These are phyloP conservation scores for Sebastes aleutianus DNA, from an alignment of 2,797 vertebrate genomes.

Conservation along the genomic window DNA sequence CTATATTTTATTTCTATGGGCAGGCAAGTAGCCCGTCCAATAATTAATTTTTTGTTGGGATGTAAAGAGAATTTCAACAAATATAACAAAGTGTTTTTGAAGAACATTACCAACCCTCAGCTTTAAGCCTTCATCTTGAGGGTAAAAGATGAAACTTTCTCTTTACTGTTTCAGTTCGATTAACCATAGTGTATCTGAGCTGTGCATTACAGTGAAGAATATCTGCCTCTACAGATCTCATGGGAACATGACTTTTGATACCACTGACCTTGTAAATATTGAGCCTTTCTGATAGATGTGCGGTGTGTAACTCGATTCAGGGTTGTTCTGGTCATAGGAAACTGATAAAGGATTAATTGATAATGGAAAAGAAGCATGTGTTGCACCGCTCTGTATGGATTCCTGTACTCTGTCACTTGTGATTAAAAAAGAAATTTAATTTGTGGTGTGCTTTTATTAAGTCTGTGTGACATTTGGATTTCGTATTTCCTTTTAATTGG, in stretches of 20 bases:
- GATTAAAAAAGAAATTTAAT: background rate
- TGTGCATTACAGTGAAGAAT: slow-evolving; percentile 39
- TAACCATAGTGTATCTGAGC: slow-evolving; percentile 4
- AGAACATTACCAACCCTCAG: background rate
- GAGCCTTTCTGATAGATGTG: slow-evolving; percentile 39
- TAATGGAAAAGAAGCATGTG: slow-evolving; percentile 26
- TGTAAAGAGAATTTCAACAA: background rate
- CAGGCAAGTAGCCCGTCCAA: too few relatives aligned
- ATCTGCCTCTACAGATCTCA: slow-evolving; percentile 57
- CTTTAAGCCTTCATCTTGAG: background rate
- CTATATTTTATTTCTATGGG: too few relatives aligned
- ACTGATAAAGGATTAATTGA: slow-evolving; percentile 58
- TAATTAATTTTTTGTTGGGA: background rate
- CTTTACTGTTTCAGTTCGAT: slow-evolving; percentile 7
- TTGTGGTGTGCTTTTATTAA: background rate
- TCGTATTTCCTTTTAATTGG: slow-evolving; percentile 17
- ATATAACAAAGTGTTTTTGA: background rate
- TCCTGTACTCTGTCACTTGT: background rate
- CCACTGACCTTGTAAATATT: slow-evolving; percentile 74
- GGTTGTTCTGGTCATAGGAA: slow-evolving; percentile 33
- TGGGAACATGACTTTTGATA: slow-evolving; percentile 55
- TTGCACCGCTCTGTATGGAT: background rate
- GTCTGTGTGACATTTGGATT: slow-evolving; percentile 16
- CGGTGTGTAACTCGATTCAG: slow-evolving; percentile 30
- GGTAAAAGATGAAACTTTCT: background rate